Base-by-base conservation (phyloP, 2,888 invertebrate species). In the Drepana falcataria region DNA sequence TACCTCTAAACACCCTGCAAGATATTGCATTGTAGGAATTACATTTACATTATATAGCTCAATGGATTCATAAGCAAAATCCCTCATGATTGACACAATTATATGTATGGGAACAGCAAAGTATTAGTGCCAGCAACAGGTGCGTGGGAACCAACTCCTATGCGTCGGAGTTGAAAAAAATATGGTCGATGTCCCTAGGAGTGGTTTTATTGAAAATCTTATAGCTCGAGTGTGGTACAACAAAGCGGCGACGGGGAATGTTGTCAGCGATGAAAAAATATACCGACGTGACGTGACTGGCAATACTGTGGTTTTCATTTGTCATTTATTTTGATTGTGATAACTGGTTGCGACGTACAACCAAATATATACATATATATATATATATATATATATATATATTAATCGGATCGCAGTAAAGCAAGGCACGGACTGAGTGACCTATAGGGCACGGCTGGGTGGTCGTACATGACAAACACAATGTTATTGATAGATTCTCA, bases 291-390 rank as follows among this genome's bases (percentile, higher is more conserved):
- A 74, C 77, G 75, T 91, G 91, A 91, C 91, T 91, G 91, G 91
- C 91, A 84, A 81, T 76, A 79, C 73, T 73, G 75, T 69, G 77
- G 79, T 85, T 89, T 89, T 85, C 91, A 91, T 91, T 87, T 91
- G 91, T 91, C 91, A 91, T 91, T 90, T 91, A 90, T 91, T 91
- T 90, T 91, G 91, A 91, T 91, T 91, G 89, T 89, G 87, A 84
- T 90, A 88, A 89, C 83, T 74, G 77, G 69, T 70, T 63, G 69
- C 64, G 70, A 70, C 64, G 67, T 65, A 66, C 65, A 68, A 65
- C 71, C 68, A n/a, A n/a, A n/a, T n/a, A n/a, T n/a, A n/a, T n/a
- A n/a, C n/a, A n/a, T n/a, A n/a, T n/a, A n/a, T n/a, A n/a, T n/a
- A n/a, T n/a, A n/a, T n/a, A n/a, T n/a, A n/a, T n/a, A n/a, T n/a